Percentiles rank a stretch among this genome's conserved stretches.
phyloP scores from a whole-genome alignment of 2,888 invertebrate genomes.

The Drosophila quasianomalipes region DNA sequence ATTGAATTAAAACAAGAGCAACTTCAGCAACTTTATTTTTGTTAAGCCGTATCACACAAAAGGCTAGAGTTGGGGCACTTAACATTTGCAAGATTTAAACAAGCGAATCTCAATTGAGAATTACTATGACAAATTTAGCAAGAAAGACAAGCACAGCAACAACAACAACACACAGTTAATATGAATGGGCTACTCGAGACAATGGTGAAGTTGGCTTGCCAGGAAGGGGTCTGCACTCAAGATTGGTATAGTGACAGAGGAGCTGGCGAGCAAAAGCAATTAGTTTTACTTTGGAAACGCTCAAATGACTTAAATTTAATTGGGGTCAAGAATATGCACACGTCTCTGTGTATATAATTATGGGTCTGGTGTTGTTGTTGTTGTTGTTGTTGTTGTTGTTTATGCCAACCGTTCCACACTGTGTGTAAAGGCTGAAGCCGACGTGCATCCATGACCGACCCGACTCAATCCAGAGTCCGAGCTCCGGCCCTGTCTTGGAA shows the following conservation, averaged over 20 bases:
- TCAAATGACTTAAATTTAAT: constrained; percentile 82
- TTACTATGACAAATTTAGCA: constrained; percentile 51
- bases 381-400: neutral
- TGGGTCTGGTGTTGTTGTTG: neutral
- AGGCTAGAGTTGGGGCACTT: constrained; percentile 22
- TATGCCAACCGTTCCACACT: constrained; percentile 25
- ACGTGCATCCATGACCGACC: constrained; percentile 6
- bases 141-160: constrained; percentile 3
- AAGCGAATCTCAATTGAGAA: constrained; percentile 50
- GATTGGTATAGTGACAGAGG: neutral
- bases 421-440: constrained; percentile 23
- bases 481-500: constrained; percentile 36
- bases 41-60: constrained; percentile 20
- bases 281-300: constrained; percentile 75
- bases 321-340: constrained; percentile 66
- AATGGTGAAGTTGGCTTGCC: constrained; percentile 16
- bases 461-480: neutral
- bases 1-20: constrained; percentile 72
- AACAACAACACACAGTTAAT: constrained; percentile 16
- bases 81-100: constrained; percentile 39
- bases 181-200: constrained; percentile 45
- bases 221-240: neutral
- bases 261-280: constrained; percentile 67
- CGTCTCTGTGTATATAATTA: neutral
- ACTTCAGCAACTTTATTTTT: constrained; percentile 18